Conservation (phyloP, 1,140 invertebrate genomes). For the Drosophila micromelanica region DNA sequence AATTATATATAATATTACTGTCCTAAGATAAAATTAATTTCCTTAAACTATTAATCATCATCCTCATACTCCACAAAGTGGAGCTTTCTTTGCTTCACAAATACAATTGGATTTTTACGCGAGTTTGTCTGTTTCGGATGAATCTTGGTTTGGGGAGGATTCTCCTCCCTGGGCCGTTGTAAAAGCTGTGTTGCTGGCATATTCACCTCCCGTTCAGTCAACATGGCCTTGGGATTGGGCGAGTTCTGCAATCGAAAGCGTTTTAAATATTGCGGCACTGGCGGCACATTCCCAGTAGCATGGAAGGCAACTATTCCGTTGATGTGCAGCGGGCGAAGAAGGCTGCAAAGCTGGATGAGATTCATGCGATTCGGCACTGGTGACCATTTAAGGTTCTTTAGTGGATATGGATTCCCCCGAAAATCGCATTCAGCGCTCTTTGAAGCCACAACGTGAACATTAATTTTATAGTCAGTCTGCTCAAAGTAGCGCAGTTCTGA, state of each 20-base stretch:
- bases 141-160: neutral
- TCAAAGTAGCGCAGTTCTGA: slow-evolving; percentile 25
- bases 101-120: neutral
- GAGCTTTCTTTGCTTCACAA: slow-evolving; percentile 21
- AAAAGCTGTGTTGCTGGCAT: neutral
- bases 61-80: slow-evolving; percentile 31
- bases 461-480: neutral
- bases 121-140: neutral
- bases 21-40: neutral
- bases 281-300: slow-evolving; percentile 19
- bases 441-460: slow-evolving; percentile 2
- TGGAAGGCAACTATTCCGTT: slow-evolving; percentile 52
- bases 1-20: too few relatives aligned
- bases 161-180: neutral
- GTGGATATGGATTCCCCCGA: neutral
- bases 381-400: slow-evolving; percentile 42
- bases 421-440: neutral
- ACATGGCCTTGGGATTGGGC: neutral
- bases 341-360: slow-evolving; percentile 63
- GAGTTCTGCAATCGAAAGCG: slow-evolving; percentile 30
- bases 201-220: neutral
- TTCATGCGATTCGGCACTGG: slow-evolving; percentile 54
- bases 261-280: slow-evolving; percentile 49
- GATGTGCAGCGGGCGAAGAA: slow-evolving; percentile 53
- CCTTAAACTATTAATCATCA: neutral